Base-by-base conservation (phyloP, 2,113 vertebrate genomes). In the Toxotes chatareus region DNA sequence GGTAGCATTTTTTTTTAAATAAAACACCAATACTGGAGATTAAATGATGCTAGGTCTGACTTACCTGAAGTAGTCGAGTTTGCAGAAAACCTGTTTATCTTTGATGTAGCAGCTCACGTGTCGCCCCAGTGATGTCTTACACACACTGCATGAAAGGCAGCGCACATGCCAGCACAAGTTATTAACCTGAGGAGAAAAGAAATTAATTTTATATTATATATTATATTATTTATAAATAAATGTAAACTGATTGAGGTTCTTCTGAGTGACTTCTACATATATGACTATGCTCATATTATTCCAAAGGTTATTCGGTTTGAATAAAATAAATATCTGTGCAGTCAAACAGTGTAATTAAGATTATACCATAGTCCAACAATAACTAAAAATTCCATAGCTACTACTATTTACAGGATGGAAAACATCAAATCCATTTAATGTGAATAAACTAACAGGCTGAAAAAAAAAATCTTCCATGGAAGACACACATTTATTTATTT, bases 11-110 rank as follows among this genome's bases (percentile, higher is more conserved):
- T 42, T 42, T 42, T 42, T 42, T 10, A 10, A 42, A 53, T 40
- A 42, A 12, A 61, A 21, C 1, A 44, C 6, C 0, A 1, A n/a
- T 23, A 32, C 4, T 66, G 16, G 7, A 67, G 34, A 57, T 17
- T 13, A 21, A 32, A 4, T 1, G 0, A 23, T 64, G 8, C 16
- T 42, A 3, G 11, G 1, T n/a, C 4, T 6, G 27, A 38, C 46
- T 34, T 95, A 99, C 98, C 98, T 97, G 95, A 99, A 99, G 92
- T 99, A 99, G 93, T 99, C 98, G 0, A 99, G 96, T 93, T 99
- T 99, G 94, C 98, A 99, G 94, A 97, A 99, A 76, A 99, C 96
- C 79, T 99, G 97, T 90, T 96, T 97, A 51, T 99, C 98, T 94
- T 99, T 99, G 86, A 99, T 97, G 68, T 97, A 99, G 89, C 98